Base-by-base conservation (phyloP, 2,888 invertebrate genomes). In the Eilema griseolum region DNA sequence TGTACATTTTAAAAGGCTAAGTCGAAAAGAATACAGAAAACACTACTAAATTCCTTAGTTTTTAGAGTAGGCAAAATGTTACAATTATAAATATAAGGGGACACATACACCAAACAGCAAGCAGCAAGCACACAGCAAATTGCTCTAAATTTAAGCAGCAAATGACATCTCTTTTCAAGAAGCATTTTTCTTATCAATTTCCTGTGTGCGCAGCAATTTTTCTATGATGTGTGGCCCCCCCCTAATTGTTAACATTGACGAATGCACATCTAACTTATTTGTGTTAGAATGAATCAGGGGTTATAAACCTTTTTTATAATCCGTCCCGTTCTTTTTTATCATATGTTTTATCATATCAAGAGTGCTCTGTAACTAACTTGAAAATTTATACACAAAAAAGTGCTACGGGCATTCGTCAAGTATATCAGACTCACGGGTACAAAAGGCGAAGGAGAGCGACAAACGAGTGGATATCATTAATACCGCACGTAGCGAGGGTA, bases 1-100 rank as follows among this genome's bases (percentile, higher is more conserved):
- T 62, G 74, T 75, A 75, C 11, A 78, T 73, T 7, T 33, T 71
- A 31, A 52, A 70, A 31, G 64, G 68, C 72, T 75, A 76, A 68
- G 71, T 73, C 66, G 65, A 73, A 78, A 81, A 71, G 70, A 71
- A 81, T 75, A 71, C 10, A 69, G 52, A 61, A 68, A 64, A 70
- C 41, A 68, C 70, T 73, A 80, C 66, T 28, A 59, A 74, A 73
- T 74, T 70, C 70, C 26, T 70, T 69, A 57, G 56, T 73, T 71
- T 79, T 72, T 73, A 61, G 67, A 74, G 28, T 76, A 72, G 56
- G 72, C 72, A 65, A 74, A 78, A 68, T 52, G 24, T 69, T 66
- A 76, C 56, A 72, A 67, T 65, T 80, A 70, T 70, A 73, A 70
- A 75, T 72, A 37, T 37, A 12, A 37, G 5, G 33, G 33, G 33